Percentiles rank a stretch among this genome's conserved stretches.
These are phyloP conservation scores for Dicentrarchus labrax DNA, from an alignment of 2,113 vertebrate species.

Conservation along the genomic window DNA sequence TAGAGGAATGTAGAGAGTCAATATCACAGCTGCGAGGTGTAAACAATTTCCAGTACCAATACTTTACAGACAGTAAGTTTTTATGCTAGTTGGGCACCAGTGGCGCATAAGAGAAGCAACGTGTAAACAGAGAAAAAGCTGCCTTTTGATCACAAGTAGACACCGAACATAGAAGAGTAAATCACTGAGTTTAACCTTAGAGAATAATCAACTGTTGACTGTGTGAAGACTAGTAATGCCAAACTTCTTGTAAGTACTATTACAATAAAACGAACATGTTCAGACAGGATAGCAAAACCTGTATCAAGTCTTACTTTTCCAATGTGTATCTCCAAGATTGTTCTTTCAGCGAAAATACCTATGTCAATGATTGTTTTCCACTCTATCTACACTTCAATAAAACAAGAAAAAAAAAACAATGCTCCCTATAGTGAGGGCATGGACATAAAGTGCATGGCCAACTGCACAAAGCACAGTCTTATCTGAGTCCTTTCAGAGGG, in stretches of 20 bases:
- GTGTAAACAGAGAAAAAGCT: conserved; percentile 72
- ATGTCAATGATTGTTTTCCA: neutral
- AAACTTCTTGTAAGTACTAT: neutral
- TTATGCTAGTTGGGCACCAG: conserved; percentile 56
- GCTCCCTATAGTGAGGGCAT: conserved; percentile 28
- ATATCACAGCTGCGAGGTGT: conserved; percentile 82
- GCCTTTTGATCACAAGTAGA: conserved; percentile 64
- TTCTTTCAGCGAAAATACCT: neutral
- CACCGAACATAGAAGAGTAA: conserved; percentile 27
- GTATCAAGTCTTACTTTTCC: neutral
- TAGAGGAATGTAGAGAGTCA: conserved; percentile 74
- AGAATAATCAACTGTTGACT: conserved; percentile 19
- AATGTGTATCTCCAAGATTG: conserved; percentile 8
- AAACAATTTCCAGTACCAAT: conserved; percentile 89
- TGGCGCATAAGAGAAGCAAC: conserved; percentile 49
- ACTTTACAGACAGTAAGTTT: conserved; percentile 75
- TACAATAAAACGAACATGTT: conserved; percentile 1
- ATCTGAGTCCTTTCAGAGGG: conserved; percentile 37
- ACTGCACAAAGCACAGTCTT: conserved; percentile 44
- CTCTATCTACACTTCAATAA: conserved; percentile 3
- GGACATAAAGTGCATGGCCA: conserved; percentile 72
- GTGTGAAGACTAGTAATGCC: conserved; percentile 35
- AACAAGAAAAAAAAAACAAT: neutral
- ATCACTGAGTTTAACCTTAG: conserved; percentile 45
- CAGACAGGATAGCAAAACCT: conserved; percentile 11